Evolutionary conservation across 1,140 invertebrate genomes (phyloP), one percentile per base, ranked within the genome.

Genomic region (Cyclina sinensis): DNA sequence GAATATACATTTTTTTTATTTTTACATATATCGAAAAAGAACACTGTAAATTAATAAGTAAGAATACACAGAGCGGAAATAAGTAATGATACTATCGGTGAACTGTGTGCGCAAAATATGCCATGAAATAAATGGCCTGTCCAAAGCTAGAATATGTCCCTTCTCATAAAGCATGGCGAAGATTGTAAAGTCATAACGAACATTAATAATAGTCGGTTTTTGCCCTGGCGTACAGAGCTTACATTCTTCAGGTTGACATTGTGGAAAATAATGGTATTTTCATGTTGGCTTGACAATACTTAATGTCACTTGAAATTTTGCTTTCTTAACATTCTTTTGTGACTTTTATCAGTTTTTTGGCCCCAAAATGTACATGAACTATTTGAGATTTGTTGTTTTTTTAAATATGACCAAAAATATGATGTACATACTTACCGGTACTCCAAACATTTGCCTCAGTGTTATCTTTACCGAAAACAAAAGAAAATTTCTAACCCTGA

Each of bases 81-180:
- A 65, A 65, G 5, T 65, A 30, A 65, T 65, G 59, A 18, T 30
- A 7, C 9, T 18, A 30, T 7, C 21, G 32, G 14, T 70, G 65
- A 70, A 70, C 65, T 37, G 32, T 70, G 65, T 37, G 27, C n/a
- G n/a, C 30, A 70, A 70, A 70, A 37, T 70, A 27, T 70, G 54
- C 74, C 32, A 43, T 16, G 16, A 78, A 48, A 78, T 74, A 74
- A 74, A 74, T 78, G 74, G 46, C 24, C 74, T 78, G 74, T 78
- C 74, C 43, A 27, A 2, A 35, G 4, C 16, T 30, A 39, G 27
- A 78, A 78, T 32, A 51, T 27, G 27, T 78, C 74, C 4, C 5
- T 35, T 18, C 43, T 18, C 48, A 78, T 78, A 54, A 76, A 78
- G 48, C 43, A n/a, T 35, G 27, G 43, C 54, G 48, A 27, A 74